These are phyloP conservation scores for Muscicapa comitata DNA, from an alignment of 2,797 vertebrate genomes.

Conservation along the genomic window DNA sequence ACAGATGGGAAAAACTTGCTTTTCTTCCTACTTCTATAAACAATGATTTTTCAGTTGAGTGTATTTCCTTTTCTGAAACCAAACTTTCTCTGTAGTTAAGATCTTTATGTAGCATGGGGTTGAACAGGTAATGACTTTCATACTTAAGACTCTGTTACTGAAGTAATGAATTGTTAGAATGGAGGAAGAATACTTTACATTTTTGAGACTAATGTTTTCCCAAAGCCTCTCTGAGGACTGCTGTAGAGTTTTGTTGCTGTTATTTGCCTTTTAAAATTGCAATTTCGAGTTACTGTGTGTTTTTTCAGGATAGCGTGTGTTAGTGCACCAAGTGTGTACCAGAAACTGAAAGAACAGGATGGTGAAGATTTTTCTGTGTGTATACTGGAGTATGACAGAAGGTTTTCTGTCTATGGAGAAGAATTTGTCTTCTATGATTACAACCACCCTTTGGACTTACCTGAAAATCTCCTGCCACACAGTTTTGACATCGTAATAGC, in stretches of 20 bases:
- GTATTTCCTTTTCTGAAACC: neutral
- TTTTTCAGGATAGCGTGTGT: slow-evolving; percentile 88
- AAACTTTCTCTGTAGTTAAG: neutral
- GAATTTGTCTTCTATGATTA: slow-evolving; percentile 96
- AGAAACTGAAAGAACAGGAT: slow-evolving; percentile 84
- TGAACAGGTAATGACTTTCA: neutral
- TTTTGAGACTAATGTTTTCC: neutral
- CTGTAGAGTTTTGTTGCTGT: neutral
- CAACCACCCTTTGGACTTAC: slow-evolving; percentile 83
- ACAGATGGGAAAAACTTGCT: neutral
- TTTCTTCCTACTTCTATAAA: neutral
- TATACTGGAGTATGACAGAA: slow-evolving; percentile 89
- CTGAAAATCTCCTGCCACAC: slow-evolving; percentile 66
- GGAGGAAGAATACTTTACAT: neutral
- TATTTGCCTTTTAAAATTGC: neutral
- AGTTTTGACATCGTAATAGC: slow-evolving; percentile 91
- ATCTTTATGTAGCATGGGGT: neutral
- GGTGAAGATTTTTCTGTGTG: slow-evolving; percentile 66
- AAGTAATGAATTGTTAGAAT: neutral
- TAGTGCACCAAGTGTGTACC: slow-evolving; percentile 91
- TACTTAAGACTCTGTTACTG: neutral
- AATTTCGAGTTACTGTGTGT: neutral
- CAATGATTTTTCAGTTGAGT: neutral
- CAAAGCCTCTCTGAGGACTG: neutral
- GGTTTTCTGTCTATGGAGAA: slow-evolving; percentile 87